Evolutionary conservation across 2,888 invertebrate genomes (phyloP).

Genomic region (Megamerina dolium): DNA sequence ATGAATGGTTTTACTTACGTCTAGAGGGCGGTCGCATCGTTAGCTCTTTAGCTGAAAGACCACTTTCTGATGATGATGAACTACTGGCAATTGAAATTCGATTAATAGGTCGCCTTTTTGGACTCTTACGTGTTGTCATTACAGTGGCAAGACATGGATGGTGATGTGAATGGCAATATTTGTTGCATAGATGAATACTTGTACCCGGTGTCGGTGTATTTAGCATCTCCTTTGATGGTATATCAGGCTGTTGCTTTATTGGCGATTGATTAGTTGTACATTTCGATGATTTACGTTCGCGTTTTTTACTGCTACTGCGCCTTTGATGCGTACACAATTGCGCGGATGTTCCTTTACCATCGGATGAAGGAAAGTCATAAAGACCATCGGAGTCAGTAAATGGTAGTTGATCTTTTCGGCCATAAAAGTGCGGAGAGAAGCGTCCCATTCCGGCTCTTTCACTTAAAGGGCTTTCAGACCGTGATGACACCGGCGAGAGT

Average conservation of each 20-base stretch:
- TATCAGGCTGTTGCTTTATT: constrained; percentile 56
- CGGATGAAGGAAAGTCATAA: constrained; percentile 74
- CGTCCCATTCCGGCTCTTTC: constrained; percentile 63
- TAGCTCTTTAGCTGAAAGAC: constrained; percentile 52
- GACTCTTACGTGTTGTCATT: constrained; percentile 53
- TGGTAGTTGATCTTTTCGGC: constrained; percentile 59
- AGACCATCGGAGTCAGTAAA: constrained; percentile 75
- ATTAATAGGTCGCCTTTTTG: constrained; percentile 54
- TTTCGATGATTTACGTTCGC: constrained; percentile 57
- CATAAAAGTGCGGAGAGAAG: constrained; percentile 68
- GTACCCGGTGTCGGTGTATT: constrained; percentile 26
- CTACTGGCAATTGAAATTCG: constrained; percentile 54
- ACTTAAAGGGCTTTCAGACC: constrained; percentile 72
- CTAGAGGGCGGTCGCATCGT: constrained; percentile 33
- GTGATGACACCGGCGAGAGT: constrained; percentile 68
- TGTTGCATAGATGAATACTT: constrained; percentile 28
- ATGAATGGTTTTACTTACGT: constrained; percentile 22
- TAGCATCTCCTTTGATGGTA: constrained; percentile 50
- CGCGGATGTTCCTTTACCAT: constrained; percentile 52
- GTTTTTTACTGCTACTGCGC: constrained; percentile 59
- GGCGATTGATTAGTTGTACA: constrained; percentile 34
- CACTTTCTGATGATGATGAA: constrained; percentile 58
- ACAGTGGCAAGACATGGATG: constrained; percentile 43
- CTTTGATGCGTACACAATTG: constrained; percentile 53
- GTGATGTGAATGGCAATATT: constrained; percentile 33